These are phyloP conservation scores for Campaea margaritaria DNA, from an alignment of 2,888 invertebrate genomes.

Conservation along the genomic window DNA sequence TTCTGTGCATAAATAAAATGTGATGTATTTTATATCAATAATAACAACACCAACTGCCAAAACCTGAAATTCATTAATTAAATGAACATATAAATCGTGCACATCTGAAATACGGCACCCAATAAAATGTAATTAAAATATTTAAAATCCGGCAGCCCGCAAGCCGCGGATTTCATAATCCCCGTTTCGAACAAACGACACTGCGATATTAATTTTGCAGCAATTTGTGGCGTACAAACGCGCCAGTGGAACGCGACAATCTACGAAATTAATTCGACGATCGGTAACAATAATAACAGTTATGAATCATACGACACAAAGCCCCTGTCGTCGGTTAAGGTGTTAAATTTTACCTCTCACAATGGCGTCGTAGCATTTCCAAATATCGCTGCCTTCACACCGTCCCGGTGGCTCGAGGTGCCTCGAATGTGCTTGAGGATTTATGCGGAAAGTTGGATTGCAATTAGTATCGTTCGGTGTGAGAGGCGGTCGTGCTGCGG, in stretches of 20 bases:
- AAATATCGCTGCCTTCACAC: slow-evolving; percentile 55
- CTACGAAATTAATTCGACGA: slow-evolving; percentile 76
- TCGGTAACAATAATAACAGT: slow-evolving; percentile 76
- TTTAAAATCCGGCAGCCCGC: slow-evolving; percentile 33
- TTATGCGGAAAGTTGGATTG: slow-evolving; percentile 77
- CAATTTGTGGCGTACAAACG: slow-evolving; percentile 62
- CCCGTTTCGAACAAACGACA: slow-evolving; percentile 55
- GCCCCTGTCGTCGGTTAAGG: slow-evolving; percentile 65
- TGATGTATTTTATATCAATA: no score
- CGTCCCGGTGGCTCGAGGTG: slow-evolving; percentile 5
- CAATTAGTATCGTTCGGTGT: slow-evolving; percentile 71
- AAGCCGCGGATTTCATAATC: slow-evolving; percentile 46
- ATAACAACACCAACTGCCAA: neutral
- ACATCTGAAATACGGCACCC: neutral
- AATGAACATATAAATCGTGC: neutral
- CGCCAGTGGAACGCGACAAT: slow-evolving; percentile 65
- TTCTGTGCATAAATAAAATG: no score
- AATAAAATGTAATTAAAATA: slow-evolving; percentile 25
- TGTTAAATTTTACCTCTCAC: slow-evolving; percentile 71
- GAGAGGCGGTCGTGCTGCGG: slow-evolving; percentile 40
- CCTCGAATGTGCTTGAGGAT: slow-evolving; percentile 55
- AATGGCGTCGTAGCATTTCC: slow-evolving; percentile 59
- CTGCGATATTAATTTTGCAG: slow-evolving; percentile 62
- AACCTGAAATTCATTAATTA: neutral
- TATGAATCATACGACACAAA: slow-evolving; percentile 79